These are phyloP conservation scores for Troglohyphantes excavatus DNA, from an alignment of 2,888 invertebrate genomes.

Conservation along the genomic window DNA sequence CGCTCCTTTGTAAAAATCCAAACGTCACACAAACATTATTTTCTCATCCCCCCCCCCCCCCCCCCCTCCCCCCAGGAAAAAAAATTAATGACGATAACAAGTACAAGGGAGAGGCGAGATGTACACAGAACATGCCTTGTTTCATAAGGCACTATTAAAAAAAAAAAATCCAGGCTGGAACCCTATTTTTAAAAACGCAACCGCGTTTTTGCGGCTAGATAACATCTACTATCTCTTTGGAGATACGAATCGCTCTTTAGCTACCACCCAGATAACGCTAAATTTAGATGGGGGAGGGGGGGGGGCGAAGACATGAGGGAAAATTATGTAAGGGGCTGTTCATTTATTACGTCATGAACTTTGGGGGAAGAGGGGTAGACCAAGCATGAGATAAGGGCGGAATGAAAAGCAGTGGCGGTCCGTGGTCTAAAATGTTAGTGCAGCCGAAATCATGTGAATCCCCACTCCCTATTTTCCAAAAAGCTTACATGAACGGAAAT, in stretches of 20 bases:
- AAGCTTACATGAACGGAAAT: no score
- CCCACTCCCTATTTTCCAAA: no score
- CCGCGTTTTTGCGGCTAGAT: constrained; percentile 62
- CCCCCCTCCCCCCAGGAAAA: not conserved
- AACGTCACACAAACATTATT: constrained; percentile 45
- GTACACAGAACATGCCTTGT: constrained; percentile 32
- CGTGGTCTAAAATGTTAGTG: no score
- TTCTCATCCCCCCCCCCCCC: not conserved
- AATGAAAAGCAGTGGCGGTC: no score
- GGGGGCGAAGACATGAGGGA: not conserved
- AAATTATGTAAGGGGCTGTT: constrained; percentile 3
- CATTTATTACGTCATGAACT: no score
- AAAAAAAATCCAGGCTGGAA: constrained; percentile 29
- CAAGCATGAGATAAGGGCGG: no score
- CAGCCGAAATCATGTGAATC: no score
- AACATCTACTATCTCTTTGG: constrained; percentile 65
- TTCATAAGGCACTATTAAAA: constrained; percentile 53
- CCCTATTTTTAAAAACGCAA: constrained; percentile 70
- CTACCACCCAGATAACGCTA: constrained; percentile 70
- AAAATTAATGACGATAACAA: constrained; percentile 7
- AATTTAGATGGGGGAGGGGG: constrained; percentile 50
- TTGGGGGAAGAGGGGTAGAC: no score
- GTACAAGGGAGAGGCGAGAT: constrained; percentile 12
- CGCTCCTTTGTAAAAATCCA: constrained; percentile 34
- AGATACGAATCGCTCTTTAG: constrained; percentile 72